These are phyloP conservation scores for Galagoides demidoff DNA, from an alignment of 2,797 vertebrate species.

Conservation along the genomic window DNA sequence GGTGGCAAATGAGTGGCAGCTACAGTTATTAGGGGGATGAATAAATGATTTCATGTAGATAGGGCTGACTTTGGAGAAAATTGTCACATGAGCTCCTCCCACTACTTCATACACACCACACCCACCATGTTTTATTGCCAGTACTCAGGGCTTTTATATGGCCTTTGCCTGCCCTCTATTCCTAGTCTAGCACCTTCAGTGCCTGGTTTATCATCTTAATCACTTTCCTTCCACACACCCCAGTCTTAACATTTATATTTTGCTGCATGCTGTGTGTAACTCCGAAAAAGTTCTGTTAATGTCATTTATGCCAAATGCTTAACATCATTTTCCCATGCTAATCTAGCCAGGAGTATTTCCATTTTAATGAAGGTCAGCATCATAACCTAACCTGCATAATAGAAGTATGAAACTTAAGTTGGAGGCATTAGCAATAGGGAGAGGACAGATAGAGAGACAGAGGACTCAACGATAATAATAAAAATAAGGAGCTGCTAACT, in stretches of 20 bases:
- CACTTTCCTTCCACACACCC: neutral
- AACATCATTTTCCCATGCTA: slow-evolving; percentile 51
- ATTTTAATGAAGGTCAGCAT: slow-evolving; percentile 59
- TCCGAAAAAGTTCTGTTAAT: slow-evolving; percentile 51
- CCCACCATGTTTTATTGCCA: neutral
- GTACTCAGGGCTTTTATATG: neutral
- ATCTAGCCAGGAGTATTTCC: slow-evolving; percentile 32
- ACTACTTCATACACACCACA: no score
- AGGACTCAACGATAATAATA: neutral
- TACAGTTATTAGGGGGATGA: neutral
- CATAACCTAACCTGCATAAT: slow-evolving; percentile 28
- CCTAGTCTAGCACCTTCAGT: neutral
- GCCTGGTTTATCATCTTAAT: neutral
- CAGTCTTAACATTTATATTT: neutral
- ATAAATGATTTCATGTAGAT: neutral
- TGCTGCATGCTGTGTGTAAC: neutral
- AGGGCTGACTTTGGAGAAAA: neutral
- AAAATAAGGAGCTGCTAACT: slow-evolving; percentile 41
- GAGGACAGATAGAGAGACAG: slow-evolving; percentile 7
- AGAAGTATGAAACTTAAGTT: slow-evolving; percentile 51
- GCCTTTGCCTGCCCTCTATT: neutral
- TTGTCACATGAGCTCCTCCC: neutral
- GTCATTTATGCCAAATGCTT: slow-evolving; percentile 55
- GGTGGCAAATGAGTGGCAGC: neutral
- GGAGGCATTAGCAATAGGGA: neutral